Percentiles rank a stretch among this genome's conserved stretches.
Conservation (phyloP, 2,888 invertebrate species). For the Trypoxylon attenuatum region DNA sequence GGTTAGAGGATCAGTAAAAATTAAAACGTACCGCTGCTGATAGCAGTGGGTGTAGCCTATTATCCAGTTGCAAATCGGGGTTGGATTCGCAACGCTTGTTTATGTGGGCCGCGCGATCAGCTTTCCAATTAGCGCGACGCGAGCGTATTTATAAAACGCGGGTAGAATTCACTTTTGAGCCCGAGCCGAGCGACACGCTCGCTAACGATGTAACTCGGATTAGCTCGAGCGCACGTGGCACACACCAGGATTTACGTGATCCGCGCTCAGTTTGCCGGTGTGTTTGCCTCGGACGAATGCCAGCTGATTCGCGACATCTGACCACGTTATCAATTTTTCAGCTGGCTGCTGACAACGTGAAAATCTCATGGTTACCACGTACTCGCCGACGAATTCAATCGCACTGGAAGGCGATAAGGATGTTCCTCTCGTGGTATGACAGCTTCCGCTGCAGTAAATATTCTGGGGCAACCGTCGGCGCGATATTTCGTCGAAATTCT, state of each 20-base stretch:
- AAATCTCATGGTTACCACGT: too few species aligned
- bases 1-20: too few species aligned
- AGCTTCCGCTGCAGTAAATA: too few species aligned
- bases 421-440: too few species aligned
- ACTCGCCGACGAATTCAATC: too few species aligned
- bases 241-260: constrained; percentile 17
- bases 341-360: not conserved
- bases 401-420: too few species aligned
- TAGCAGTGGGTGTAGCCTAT: not conserved
- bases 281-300: not conserved
- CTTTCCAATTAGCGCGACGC: constrained; percentile 10
- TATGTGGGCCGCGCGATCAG: constrained; percentile 1
- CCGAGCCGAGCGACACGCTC: not conserved
- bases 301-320: not conserved
- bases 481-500: too few species aligned
- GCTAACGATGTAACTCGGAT: constrained; percentile 19
- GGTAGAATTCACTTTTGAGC: not conserved
- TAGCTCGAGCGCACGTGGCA: constrained; percentile 28
- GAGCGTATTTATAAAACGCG: not conserved
- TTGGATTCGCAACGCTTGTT: not conserved
- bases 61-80: not conserved
- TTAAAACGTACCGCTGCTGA: not conserved
- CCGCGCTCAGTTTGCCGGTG: too few species aligned
- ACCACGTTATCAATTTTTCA: not conserved
- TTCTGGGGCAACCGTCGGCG: too few species aligned